These are phyloP conservation scores for Cistogaster globosa DNA, from an alignment of 2,888 invertebrate genomes.

Conservation along the genomic window DNA sequence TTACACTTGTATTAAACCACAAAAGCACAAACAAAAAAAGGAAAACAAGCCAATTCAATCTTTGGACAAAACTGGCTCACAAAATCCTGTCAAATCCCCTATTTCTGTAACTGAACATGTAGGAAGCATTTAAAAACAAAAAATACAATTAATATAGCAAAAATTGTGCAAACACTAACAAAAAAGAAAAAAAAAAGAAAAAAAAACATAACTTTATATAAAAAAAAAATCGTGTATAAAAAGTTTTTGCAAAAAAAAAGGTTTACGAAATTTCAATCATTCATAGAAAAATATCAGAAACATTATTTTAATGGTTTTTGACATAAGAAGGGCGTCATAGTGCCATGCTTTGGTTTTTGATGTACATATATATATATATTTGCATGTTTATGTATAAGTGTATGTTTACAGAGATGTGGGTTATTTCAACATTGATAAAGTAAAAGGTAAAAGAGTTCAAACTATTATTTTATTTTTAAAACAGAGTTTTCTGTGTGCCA, in stretches of 20 bases:
- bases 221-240: conserved; percentile 13
- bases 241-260: conserved; percentile 17
- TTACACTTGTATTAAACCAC: conserved; percentile 37
- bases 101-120: not conserved
- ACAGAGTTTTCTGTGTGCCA: conserved; percentile 16
- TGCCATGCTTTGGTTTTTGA: conserved; percentile 63
- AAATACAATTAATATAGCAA: conserved; percentile 12
- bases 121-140: conserved; percentile 34
- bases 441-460: conserved; percentile 52
- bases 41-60: conserved; percentile 21
- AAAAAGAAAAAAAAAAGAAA: no score
- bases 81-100: not conserved
- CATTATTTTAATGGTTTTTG: conserved; percentile 71
- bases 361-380: conserved; percentile 41
- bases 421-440: conserved; percentile 35
- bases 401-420: conserved; percentile 34
- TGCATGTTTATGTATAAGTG: conserved; percentile 33
- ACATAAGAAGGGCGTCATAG: conserved; percentile 71
- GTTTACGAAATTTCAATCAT: conserved; percentile 64
- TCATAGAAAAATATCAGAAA: conserved; percentile 70
- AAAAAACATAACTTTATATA: not conserved
- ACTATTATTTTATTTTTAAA: conserved; percentile 12
- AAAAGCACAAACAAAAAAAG: conserved; percentile 5
- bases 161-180: conserved; percentile 16
- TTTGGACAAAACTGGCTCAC: conserved; percentile 43